Base-by-base conservation (phyloP, 2,888 invertebrate genomes). In the Andrena praecox region DNA sequence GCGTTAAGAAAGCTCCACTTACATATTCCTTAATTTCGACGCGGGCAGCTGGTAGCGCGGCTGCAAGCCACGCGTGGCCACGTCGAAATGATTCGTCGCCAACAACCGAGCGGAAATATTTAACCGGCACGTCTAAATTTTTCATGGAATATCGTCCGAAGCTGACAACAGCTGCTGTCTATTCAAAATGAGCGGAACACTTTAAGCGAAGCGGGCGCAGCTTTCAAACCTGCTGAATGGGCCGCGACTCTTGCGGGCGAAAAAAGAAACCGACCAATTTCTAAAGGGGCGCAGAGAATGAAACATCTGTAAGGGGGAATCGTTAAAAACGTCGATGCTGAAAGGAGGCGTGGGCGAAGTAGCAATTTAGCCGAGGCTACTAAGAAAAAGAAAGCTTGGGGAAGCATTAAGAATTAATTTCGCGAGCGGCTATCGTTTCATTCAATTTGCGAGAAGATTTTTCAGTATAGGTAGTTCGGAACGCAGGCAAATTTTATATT, bases 211-310 rank as follows among this genome's bases (percentile, higher is more conserved):
- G 29, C 64, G 62, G 50, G 20, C 48, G 24, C 12, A 33, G 62
- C 71, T 54, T 77, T 54, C 20, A 70, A 80, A 50, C 59, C 59
- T 70, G 77, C 10, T 77, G 63, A 79, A 64, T 64, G 64, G 27
- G 20, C 33, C 54, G 77, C 76, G 48, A 68, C 63, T 76, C 76
- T 76, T 16, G 52, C 24, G 60, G 10, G 24, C 16, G 10, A 27
- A 48, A 31, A 78, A 67, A 35, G 77, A 50, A 56, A 50, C 77
- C 69, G 50, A 27, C 59, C 63, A 69, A 70, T 79, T 56, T 80
- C 70, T 60, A 77, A 77, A 77, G 77, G 29, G 52, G 64, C 31
- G 77, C 70, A n/a, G 12, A 70, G 77, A 80, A 80, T 60, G 79
- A 77, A 70, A 80, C 70, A 77, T 80, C 70, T 52, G 77, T 56